Evolutionary conservation across 2,888 invertebrate genomes (phyloP).

Genomic region (Apodemia hepburni): DNA sequence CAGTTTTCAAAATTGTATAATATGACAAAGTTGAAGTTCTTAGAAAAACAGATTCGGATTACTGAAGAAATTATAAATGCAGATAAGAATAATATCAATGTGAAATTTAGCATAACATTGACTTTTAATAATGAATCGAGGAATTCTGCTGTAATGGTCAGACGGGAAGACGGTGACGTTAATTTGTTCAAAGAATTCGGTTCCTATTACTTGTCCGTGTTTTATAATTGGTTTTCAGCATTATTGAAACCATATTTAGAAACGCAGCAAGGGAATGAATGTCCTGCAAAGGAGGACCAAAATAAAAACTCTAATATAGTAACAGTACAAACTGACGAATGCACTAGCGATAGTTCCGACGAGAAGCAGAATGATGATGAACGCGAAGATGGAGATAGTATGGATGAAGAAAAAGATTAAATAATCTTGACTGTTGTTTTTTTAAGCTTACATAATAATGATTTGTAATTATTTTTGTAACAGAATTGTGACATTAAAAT

Average conservation of each 20-base stretch:
- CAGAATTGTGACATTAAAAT: background rate
- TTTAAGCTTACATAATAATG: background rate
- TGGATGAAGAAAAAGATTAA: background rate
- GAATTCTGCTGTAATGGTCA: conserved; percentile 36
- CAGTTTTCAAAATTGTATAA: conserved; percentile 37
- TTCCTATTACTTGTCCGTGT: conserved; percentile 43
- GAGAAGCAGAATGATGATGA: background rate
- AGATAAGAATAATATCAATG: conserved; percentile 35
- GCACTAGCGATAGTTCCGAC: background rate
- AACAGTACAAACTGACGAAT: background rate
- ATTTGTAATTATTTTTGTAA: conserved; percentile 13
- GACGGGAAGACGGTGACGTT: conserved; percentile 39
- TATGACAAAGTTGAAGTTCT: conserved; percentile 33
- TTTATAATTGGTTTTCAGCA: conserved; percentile 45
- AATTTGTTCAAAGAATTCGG: conserved; percentile 47
- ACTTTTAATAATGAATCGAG: conserved; percentile 39
- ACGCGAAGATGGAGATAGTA: background rate
- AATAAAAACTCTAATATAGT: background rate
- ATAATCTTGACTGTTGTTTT: background rate
- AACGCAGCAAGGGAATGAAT: background rate
- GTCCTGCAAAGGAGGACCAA: background rate
- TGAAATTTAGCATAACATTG: conserved; percentile 44
- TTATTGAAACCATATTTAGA: conserved; percentile 38
- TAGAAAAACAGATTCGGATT: conserved; percentile 44
- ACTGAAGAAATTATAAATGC: conserved; percentile 45